Conservation (phyloP, 1,140 invertebrate species). For the Contarinia nasturtii region DNA sequence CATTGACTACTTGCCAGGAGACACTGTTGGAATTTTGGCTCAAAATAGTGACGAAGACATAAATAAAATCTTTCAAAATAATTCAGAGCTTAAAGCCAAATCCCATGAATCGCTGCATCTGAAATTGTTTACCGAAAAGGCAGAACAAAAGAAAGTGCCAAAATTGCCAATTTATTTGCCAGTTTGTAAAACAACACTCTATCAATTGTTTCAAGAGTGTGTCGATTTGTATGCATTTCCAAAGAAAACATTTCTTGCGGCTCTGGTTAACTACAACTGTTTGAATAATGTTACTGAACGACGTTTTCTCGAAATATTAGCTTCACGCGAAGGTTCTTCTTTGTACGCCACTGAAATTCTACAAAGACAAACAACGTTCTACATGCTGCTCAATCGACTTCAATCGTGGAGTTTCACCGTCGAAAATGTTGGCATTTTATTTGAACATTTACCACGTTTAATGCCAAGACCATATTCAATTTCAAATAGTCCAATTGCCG, state of each 20-base stretch:
- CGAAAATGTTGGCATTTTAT: constrained; percentile 29
- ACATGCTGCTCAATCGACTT: constrained; percentile 46
- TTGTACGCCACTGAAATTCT: not conserved
- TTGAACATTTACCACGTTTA: constrained; percentile 53
- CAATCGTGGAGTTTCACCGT: constrained; percentile 36
- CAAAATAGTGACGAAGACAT: not conserved
- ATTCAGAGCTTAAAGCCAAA: not conserved
- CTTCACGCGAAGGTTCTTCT: not conserved
- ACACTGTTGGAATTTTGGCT: not conserved
- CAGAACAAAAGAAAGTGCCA: constrained; percentile 12
- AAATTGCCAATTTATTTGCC: constrained; percentile 23
- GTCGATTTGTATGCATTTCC: constrained; percentile 18
- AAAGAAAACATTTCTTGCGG: constrained; percentile 22
- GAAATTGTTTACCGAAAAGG: not conserved
- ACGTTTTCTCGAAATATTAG: not conserved
- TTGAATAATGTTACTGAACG: not conserved
- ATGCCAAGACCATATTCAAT: constrained; percentile 65
- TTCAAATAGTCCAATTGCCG: constrained; percentile 35
- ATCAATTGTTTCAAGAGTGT: constrained; percentile 19
- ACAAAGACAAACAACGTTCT: constrained; percentile 17
- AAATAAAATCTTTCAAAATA: not conserved
- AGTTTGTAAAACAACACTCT: constrained; percentile 9
- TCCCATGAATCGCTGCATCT: not conserved
- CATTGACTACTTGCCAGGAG: not conserved
- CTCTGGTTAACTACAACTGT: constrained; percentile 8